Percentiles rank a stretch among this genome's conserved stretches.
Evolutionary conservation across 2,113 vertebrate genomes (phyloP).

Genomic region (Aphyosemion australe): DNA sequence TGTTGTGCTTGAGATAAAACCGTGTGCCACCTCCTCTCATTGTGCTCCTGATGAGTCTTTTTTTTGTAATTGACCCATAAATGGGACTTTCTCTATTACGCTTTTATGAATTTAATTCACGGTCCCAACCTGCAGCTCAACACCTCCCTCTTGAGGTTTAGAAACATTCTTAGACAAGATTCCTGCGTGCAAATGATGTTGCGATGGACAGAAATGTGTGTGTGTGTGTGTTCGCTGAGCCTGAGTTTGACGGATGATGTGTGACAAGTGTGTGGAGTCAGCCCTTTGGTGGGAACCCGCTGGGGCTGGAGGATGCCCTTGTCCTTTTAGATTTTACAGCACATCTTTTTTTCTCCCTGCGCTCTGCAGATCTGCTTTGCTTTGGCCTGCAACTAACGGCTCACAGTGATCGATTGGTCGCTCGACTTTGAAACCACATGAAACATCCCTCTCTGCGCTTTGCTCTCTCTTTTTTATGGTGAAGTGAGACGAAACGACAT

Average conservation of each 20-base stretch:
- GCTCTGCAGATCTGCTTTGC: conserved; percentile 20
- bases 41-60: conserved; percentile 5
- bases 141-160: conserved; percentile 51
- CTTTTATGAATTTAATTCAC: conserved; percentile 30
- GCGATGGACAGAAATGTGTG: conserved; percentile 7
- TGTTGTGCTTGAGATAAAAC: conserved; percentile 65
- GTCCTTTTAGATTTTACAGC: conserved; percentile 69
- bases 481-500: conserved; percentile 17
- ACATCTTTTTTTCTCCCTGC: conserved; percentile 51
- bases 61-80: conserved; percentile 29
- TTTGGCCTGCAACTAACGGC: conserved; percentile 28
- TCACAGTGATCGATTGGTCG: conserved; percentile 60
- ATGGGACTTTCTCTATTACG: conserved; percentile 28
- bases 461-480: background rate
- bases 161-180: background rate
- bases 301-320: conserved; percentile 69
- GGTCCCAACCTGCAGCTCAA: conserved; percentile 44
- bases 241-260: conserved; percentile 69
- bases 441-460: conserved; percentile 33
- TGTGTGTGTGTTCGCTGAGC: conserved; percentile 25
- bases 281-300: conserved; percentile 71
- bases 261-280: conserved; percentile 76
- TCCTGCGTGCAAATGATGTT: background rate
- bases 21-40: conserved; percentile 50
- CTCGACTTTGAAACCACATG: conserved; percentile 69